These are phyloP conservation scores for Ladona fulva DNA, from an alignment of 1,140 invertebrate genomes.

Conservation along the genomic window DNA sequence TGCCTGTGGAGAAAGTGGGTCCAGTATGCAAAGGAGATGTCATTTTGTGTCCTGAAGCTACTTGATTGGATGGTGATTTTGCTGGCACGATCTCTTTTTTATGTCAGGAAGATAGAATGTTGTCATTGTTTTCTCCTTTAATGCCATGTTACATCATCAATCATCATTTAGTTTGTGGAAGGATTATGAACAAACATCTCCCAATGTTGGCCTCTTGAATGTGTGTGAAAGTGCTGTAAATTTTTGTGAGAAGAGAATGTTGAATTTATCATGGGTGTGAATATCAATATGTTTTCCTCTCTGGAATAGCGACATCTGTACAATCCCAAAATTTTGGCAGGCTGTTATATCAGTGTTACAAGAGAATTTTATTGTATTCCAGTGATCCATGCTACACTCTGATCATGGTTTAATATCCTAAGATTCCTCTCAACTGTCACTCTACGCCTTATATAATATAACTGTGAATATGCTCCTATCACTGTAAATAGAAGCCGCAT, in stretches of 20 bases:
- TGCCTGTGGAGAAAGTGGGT: not conserved
- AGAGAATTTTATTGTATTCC: not conserved
- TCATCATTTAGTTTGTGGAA: too few relatives aligned
- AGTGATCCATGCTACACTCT: not conserved
- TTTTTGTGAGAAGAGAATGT: too few relatives aligned
- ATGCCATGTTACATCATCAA: too few relatives aligned
- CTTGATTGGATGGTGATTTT: not conserved
- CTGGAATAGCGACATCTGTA: not conserved
- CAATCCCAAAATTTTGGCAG: too few relatives aligned
- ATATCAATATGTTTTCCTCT: not conserved
- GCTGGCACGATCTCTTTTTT: not conserved
- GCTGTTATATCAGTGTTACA: too few relatives aligned
- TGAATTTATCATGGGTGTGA: not conserved
- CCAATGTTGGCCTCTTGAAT: too few relatives aligned
- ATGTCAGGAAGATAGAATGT: too few relatives aligned
- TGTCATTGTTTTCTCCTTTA: too few relatives aligned
- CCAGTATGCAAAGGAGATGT: not conserved
- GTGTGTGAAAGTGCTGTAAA: too few relatives aligned
- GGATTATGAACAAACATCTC: too few relatives aligned
- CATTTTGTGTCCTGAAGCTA: not conserved
- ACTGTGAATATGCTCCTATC: not conserved
- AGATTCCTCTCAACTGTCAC: not conserved
- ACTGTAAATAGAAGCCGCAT: not conserved
- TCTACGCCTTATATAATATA: not conserved
- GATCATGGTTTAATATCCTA: not conserved